phyloP scores from a whole-genome alignment of 2,888 invertebrate genomes.

The Dryobotodes eremita region DNA sequence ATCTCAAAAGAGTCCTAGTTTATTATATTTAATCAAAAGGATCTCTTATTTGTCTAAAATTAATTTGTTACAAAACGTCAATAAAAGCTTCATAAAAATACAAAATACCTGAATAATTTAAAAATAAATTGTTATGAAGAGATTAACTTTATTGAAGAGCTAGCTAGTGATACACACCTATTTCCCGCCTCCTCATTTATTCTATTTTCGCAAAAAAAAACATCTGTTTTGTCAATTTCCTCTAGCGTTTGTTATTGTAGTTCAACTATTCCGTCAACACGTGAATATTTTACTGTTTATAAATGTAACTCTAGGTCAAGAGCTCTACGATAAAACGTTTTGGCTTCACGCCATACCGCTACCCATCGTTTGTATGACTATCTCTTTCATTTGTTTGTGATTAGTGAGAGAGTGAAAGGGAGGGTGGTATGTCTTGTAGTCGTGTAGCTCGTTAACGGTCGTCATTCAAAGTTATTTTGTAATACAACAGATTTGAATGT shows the following conservation, averaged over 20 bases:
- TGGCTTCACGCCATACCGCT: conserved; percentile 79
- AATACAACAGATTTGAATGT: conserved; percentile 60
- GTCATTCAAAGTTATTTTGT: conserved; percentile 66
- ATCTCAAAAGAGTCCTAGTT: background rate
- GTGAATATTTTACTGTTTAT: conserved; percentile 71
- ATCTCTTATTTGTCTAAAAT: background rate
- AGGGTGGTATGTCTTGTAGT: conserved; percentile 52
- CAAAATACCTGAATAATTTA: background rate
- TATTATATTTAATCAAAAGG: background rate
- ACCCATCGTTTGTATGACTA: conserved; percentile 43
- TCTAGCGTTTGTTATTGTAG: conserved; percentile 62
- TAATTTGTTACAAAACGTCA: background rate
- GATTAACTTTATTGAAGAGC: conserved; percentile 1
- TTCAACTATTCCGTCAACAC: conserved; percentile 69
- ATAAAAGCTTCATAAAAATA: background rate
- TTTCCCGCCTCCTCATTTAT: conserved; percentile 19
- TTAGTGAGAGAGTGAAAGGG: conserved; percentile 37
- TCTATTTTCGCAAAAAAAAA: conserved; percentile 49
- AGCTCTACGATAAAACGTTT: conserved; percentile 74
- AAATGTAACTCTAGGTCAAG: conserved; percentile 86
- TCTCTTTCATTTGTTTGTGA: conserved; percentile 61
- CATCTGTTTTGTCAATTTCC: conserved; percentile 57
- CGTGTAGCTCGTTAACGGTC: conserved; percentile 56
- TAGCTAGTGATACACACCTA: background rate
- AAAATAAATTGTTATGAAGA: background rate